Base-by-base conservation (phyloP, 2,888 invertebrate genomes). In the Geotrupes spiniger region DNA sequence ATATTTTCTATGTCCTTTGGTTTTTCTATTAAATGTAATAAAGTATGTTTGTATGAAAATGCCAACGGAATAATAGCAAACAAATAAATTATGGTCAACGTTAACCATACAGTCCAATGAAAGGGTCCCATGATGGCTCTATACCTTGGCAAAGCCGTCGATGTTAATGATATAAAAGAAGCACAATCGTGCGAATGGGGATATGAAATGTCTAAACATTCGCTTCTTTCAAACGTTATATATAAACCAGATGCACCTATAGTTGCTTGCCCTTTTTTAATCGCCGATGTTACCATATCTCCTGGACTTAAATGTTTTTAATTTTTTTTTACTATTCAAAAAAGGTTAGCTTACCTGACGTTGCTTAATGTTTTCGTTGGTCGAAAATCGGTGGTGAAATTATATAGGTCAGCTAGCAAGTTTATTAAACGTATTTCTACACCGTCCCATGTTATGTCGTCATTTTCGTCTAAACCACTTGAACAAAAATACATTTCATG, bases 121-220 rank as follows among this genome's bases (percentile, higher is more conserved):
- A 90, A 90, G 0, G 89, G 89, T 1, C 90, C 89, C 73, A 90
- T 80, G 44, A 90, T 89, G 1, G 89, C 89, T 17, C 89, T 83
- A 66, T 89, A 89, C 86, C 85, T 83, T 17, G 89, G 89, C 46
- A 90, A 71, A 2, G 90, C 89, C 37, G 85, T 87, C 1, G 89
- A 89, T 50, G 87, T 82, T 3, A 87, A 69, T 0, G 89, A 86
- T 38, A 89, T 80, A 64, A 89, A 90, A 1, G 83, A 77, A 3
- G 88, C 89, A 66, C 89, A 90, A 63, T 90, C 90, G 50, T 81
- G 79, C 2, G 84, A 81, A 69, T 88, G 85, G 1, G 82, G 75
- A 38, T 77, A 72, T 1, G 85, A 80, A 66, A 84, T 77, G 52
- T 86, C 86, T 55, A 84, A 77, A 5, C 72, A 65, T 2, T 64